Evolutionary conservation across 2,888 invertebrate genomes (phyloP).

Genomic region (Chymomyza caudatula): DNA sequence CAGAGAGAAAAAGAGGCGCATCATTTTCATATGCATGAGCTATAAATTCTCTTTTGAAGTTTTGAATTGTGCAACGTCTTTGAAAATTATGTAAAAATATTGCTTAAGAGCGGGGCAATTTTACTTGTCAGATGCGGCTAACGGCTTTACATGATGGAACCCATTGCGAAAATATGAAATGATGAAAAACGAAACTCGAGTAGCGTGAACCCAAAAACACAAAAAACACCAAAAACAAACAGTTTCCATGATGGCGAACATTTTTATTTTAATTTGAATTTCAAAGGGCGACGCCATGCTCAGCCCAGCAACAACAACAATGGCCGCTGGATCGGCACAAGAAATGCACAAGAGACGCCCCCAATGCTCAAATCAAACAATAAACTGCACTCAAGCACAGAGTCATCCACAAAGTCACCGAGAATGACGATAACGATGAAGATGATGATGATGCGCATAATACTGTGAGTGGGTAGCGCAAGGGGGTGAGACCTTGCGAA

Average conservation of each 20-base stretch:
- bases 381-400: constrained; percentile 70
- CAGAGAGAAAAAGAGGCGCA: constrained; percentile 26
- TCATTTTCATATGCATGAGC: constrained; percentile 53
- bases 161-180: constrained; percentile 19
- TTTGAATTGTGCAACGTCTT: constrained; percentile 33
- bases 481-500: constrained; percentile 2
- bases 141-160: constrained; percentile 29
- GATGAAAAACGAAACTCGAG: constrained; percentile 19
- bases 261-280: constrained; percentile 51
- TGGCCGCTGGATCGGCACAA: constrained; percentile 2
- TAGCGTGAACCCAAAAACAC: constrained; percentile 23
- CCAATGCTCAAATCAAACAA: constrained; percentile 56
- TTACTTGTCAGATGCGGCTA: constrained; percentile 27
- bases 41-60: constrained; percentile 58
- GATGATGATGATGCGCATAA: not conserved
- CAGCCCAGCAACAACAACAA: not conserved
- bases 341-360: constrained; percentile 38
- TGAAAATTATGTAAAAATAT: not conserved
- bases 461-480: not conserved
- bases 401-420: not conserved
- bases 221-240: constrained; percentile 12
- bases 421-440: not conserved
- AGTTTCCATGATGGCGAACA: constrained; percentile 49
- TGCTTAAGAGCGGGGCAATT: constrained; percentile 13
- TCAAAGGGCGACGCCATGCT: constrained; percentile 48